Evolutionary conservation across 64 coral and sea anemone species (phyloP).

Genomic region (Astreopora myriophthalma): DNA sequence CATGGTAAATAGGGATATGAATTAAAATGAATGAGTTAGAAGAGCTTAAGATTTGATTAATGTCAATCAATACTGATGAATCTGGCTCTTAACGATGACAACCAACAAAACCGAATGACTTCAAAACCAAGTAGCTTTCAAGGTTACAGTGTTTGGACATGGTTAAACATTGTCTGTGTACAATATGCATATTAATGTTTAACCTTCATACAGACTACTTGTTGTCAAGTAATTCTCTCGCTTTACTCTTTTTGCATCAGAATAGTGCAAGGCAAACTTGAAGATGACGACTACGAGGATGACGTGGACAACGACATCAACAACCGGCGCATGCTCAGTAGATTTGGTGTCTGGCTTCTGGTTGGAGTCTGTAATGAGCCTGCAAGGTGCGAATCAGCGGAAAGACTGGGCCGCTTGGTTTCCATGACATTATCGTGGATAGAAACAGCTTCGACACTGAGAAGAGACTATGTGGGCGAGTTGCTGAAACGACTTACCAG

Average conservation of each 20-base stretch:
- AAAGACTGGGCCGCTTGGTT: slow-evolving; percentile 86
- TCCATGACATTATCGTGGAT: slow-evolving; percentile 97
- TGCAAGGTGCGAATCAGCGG: slow-evolving; percentile 67
- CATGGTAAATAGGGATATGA: no score
- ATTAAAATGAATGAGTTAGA: no score
- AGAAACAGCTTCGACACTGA: slow-evolving; percentile 78
- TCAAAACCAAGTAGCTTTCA: no score
- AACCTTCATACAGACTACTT: no score
- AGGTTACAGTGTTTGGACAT: no score
- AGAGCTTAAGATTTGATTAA: no score
- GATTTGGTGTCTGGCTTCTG: slow-evolving; percentile 94
- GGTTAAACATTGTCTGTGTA: no score
- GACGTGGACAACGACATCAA: slow-evolving; percentile 94
- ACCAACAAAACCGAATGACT: no score
- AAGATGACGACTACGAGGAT: slow-evolving; percentile 72
- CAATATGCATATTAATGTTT: no score
- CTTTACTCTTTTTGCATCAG: neutral
- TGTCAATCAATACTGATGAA: no score
- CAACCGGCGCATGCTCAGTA: slow-evolving; percentile 90
- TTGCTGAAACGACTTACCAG: slow-evolving; percentile 84
- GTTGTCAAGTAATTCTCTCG: no score
- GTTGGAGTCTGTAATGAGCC: slow-evolving; percentile 76
- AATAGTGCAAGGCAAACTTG: slow-evolving; percentile 67
- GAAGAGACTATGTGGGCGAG: slow-evolving; percentile 82
- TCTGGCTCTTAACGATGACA: no score